Evolutionary conservation across 2,888 invertebrate species (phyloP).

Genomic region (Cantharis flavilabris): DNA sequence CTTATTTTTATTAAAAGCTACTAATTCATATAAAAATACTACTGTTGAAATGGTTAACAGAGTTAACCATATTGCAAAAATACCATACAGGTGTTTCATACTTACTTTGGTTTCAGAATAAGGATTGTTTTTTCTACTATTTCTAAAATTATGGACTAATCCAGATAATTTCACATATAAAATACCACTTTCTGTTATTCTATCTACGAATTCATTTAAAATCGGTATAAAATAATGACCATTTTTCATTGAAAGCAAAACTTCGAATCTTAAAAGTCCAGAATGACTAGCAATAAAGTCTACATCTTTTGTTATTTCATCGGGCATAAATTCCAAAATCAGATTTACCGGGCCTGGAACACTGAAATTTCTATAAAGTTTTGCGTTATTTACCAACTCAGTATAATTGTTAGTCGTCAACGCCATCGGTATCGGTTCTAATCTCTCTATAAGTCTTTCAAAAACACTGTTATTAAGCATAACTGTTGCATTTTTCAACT

Average conservation of each 20-base stretch:
- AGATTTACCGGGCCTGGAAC: not conserved
- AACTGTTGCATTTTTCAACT: too few species aligned
- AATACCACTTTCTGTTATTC: not conserved
- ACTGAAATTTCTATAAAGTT: not conserved
- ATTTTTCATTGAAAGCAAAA: not conserved
- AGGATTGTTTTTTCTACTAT: too few species aligned
- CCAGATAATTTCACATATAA: not conserved
- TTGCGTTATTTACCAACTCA: not conserved
- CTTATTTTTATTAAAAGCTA: too few species aligned
- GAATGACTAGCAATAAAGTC: not conserved
- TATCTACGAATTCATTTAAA: not conserved
- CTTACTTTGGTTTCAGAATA: too few species aligned
- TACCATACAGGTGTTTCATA: too few species aligned
- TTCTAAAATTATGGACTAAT: not conserved
- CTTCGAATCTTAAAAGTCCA: not conserved
- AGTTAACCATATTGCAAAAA: too few species aligned
- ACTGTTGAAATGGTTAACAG: too few species aligned
- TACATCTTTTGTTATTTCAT: not conserved
- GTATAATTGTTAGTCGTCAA: not conserved
- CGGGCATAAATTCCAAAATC: not conserved
- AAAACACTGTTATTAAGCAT: not conserved
- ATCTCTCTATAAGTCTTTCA: not conserved
- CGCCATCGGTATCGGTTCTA: too few species aligned
- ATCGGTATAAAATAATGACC: not conserved
- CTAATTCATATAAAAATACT: too few species aligned